Percentiles rank a stretch among this genome's conserved stretches.
phyloP scores from a whole-genome alignment of 2,888 invertebrate genomes.

The Drosophila meridionalis region DNA sequence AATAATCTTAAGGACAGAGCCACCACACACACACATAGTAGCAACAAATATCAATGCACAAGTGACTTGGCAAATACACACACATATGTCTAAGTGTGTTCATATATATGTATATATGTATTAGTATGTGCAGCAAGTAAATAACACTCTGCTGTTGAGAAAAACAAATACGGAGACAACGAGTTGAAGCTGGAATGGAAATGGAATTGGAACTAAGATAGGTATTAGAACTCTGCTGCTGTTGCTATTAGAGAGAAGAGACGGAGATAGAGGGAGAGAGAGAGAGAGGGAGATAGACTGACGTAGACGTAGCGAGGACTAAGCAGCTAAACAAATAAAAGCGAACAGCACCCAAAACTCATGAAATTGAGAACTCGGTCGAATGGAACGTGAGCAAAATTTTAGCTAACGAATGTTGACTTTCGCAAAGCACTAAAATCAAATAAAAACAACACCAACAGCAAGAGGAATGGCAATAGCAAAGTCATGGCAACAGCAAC shows the following conservation, averaged over 20 bases:
- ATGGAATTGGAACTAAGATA: slow-evolving; percentile 11
- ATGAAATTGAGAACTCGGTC: slow-evolving; percentile 69
- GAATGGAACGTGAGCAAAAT: slow-evolving; percentile 74
- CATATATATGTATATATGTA: slow-evolving; percentile 9
- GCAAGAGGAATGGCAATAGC: slow-evolving; percentile 34
- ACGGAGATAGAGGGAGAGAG: neutral
- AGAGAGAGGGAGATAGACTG: neutral
- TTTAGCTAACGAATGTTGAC: slow-evolving; percentile 79
- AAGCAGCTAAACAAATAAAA: slow-evolving; percentile 59
- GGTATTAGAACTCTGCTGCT: neutral
- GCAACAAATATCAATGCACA: slow-evolving; percentile 17
- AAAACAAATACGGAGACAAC: slow-evolving; percentile 27
- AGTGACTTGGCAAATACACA: slow-evolving; percentile 14
- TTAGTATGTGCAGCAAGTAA: slow-evolving; percentile 13
- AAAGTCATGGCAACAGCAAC: slow-evolving; percentile 35
- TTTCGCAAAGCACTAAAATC: slow-evolving; percentile 74
- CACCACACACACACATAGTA: slow-evolving; percentile 10
- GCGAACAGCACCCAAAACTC: slow-evolving; percentile 43
- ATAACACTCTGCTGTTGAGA: slow-evolving; percentile 40
- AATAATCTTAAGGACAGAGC: slow-evolving; percentile 76
- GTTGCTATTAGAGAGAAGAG: slow-evolving; percentile 1
- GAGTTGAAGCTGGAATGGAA: slow-evolving; percentile 12
- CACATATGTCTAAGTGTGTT: slow-evolving; percentile 8
- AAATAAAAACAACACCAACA: slow-evolving; percentile 66
- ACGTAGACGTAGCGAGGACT: slow-evolving; percentile 27